Evolutionary conservation across 2,888 invertebrate species (phyloP), one percentile per base, ranked within the genome.

Genomic region (Plebejus melissa): DNA sequence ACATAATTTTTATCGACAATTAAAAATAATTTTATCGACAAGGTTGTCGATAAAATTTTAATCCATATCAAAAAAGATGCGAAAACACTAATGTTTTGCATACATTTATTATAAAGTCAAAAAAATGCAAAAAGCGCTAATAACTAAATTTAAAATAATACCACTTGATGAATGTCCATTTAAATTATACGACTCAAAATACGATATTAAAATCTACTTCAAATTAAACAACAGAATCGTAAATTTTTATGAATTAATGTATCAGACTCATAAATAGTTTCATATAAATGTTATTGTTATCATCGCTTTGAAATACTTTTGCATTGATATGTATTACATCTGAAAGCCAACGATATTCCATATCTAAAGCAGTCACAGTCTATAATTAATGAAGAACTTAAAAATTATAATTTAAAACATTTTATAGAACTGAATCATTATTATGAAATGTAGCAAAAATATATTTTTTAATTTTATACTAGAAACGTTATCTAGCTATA

Each of bases 31-130:
- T 54, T 16, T 54, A 54, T 54, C 16, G 16, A 54, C 80, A 76
- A 79, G 78, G 0, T 54, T 77, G 72, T 76, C 69, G 70, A 41
- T 71, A 76, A 78, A 74, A 75, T 78, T 16, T 78, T 11, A 2
- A 79, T 79, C 80, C 77, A 79, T 77, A 76, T 32, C 22, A 58
- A 7, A 22, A 58, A n/a, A 58, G 1, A 58, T 54, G 22, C 6
- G 22, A 58, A 58, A 58, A 36, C 72, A 76, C 60, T 32, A 41
- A 7, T 5, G 32, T 32, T 32, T 32, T 32, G 32, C 32, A 32
- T 2, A 32, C 32, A 32, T 46, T 1, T 22, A 74, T 54, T 65
- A 32, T 7, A 0, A 65, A 32, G 65, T 32, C 32, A 32, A 13
- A 65, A 32, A 32, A 32, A 1, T 11, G 11, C 1, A 65, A 65